Evolutionary conservation across 2,113 vertebrate species (phyloP).

Genomic region (Pluvialis apricaria): DNA sequence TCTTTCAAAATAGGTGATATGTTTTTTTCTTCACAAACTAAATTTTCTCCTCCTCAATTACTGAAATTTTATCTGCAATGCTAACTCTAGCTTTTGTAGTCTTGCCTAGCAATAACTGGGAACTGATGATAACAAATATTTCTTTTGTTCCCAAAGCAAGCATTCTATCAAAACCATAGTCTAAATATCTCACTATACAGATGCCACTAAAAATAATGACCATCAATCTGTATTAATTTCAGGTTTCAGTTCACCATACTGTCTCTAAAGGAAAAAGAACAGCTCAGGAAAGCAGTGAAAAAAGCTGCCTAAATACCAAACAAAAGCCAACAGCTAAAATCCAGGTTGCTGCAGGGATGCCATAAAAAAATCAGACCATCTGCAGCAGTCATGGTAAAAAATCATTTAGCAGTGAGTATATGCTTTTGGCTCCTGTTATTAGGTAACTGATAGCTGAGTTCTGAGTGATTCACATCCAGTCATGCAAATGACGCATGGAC

Average conservation of each 20-base stretch:
- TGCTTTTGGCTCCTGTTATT: background rate
- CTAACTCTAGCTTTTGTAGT: background rate
- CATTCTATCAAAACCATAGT: background rate
- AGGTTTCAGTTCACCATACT: background rate
- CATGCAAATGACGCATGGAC: background rate
- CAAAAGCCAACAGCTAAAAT: background rate
- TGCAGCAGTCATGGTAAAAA: background rate
- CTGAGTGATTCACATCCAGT: background rate
- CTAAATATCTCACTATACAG: background rate
- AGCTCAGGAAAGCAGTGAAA: background rate
- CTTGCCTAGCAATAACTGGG: background rate
- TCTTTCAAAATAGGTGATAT: background rate
- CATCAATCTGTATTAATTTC: background rate
- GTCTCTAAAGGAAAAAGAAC: background rate
- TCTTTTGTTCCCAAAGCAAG: background rate
- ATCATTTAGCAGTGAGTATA: background rate
- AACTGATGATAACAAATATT: background rate
- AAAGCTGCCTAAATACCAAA: background rate
- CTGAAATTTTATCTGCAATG: background rate
- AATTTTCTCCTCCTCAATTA: background rate
- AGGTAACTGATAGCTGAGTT: background rate
- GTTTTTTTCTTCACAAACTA: background rate
- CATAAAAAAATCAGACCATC: background rate
- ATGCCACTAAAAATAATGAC: background rate
- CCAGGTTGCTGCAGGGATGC: background rate